A percentile compares a stretch with the other conserved stretches of the same genome.
Evolutionary conservation across 1,140 invertebrate genomes (phyloP).

Genomic region (Oryzaephilus surinamensis): DNA sequence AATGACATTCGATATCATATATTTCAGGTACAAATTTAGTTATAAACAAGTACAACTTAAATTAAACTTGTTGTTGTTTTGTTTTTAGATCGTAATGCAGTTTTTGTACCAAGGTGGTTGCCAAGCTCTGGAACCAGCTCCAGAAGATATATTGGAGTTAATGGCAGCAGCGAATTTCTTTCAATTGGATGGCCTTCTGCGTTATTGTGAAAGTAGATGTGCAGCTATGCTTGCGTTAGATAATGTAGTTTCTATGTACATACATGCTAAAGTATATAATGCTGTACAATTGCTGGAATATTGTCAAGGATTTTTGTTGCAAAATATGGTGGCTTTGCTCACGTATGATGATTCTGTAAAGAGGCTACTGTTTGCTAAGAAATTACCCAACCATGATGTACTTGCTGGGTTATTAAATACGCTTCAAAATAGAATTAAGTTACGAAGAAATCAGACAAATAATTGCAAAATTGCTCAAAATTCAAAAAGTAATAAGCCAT

Average conservation of each 20-base stretch:
- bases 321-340: slow-evolving; percentile 86
- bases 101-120: slow-evolving; percentile 84
- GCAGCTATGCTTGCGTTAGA: slow-evolving; percentile 75
- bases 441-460: slow-evolving; percentile 33
- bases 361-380: slow-evolving; percentile 76
- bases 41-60: not conserved
- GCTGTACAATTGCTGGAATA: slow-evolving; percentile 76
- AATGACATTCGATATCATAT: slow-evolving; percentile 88
- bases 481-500: slow-evolving; percentile 5
- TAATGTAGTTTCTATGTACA: slow-evolving; percentile 85
- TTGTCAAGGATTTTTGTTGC: slow-evolving; percentile 78
- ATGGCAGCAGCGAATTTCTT: slow-evolving; percentile 90
- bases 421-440: slow-evolving; percentile 68
- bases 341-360: slow-evolving; percentile 87
- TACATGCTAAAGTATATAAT: slow-evolving; percentile 87
- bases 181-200: slow-evolving; percentile 71
- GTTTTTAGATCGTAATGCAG: slow-evolving; percentile 76
- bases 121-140: slow-evolving; percentile 61
- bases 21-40: slow-evolving; percentile 57
- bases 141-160: slow-evolving; percentile 72
- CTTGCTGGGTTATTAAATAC: slow-evolving; percentile 68
- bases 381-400: slow-evolving; percentile 82
- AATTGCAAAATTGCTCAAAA: slow-evolving; percentile 21
- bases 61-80: slow-evolving; percentile 4
- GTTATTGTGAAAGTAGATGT: slow-evolving; percentile 76